Evolutionary conservation across 53 echinoderm and acorn worm species (phyloP).

Genomic region (Echinometra lucunter): DNA sequence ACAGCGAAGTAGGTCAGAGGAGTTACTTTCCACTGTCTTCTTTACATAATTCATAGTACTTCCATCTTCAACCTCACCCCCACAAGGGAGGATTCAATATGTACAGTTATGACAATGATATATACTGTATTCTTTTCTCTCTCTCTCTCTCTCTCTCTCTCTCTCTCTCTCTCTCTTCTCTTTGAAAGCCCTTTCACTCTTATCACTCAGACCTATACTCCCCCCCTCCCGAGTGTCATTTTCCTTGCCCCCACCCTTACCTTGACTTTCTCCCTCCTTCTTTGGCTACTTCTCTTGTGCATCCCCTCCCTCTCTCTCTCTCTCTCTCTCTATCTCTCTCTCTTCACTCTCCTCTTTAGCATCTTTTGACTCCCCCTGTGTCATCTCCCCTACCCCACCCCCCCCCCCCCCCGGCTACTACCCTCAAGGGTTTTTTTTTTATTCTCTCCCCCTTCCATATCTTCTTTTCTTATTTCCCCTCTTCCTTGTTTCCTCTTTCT

Average conservation of each 20-base stretch:
- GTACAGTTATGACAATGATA: background rate
- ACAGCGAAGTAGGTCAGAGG: slow-evolving; percentile 32
- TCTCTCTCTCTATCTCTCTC: too few species aligned
- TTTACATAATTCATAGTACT: background rate
- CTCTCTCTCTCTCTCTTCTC: background rate
- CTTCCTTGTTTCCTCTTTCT: too few species aligned
- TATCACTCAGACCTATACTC: too few species aligned
- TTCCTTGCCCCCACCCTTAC: too few species aligned
- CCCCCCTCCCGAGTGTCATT: too few species aligned
- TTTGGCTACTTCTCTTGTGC: background rate
- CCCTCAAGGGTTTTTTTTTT: too few species aligned
- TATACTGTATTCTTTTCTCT: background rate
- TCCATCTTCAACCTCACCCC: background rate
- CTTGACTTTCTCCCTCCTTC: background rate
- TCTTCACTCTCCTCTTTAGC: too few species aligned
- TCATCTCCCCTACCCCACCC: too few species aligned
- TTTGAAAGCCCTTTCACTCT: background rate
- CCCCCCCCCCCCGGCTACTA: too few species aligned
- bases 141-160: background rate
- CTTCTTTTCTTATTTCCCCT: too few species aligned
- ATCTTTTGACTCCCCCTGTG: too few species aligned
- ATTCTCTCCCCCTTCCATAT: too few species aligned
- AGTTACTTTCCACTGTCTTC: background rate
- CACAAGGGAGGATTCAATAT: background rate
- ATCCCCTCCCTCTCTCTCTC: background rate